Evolutionary conservation across 2,797 vertebrate species (phyloP).

Genomic region (Cossypha caffra): DNA sequence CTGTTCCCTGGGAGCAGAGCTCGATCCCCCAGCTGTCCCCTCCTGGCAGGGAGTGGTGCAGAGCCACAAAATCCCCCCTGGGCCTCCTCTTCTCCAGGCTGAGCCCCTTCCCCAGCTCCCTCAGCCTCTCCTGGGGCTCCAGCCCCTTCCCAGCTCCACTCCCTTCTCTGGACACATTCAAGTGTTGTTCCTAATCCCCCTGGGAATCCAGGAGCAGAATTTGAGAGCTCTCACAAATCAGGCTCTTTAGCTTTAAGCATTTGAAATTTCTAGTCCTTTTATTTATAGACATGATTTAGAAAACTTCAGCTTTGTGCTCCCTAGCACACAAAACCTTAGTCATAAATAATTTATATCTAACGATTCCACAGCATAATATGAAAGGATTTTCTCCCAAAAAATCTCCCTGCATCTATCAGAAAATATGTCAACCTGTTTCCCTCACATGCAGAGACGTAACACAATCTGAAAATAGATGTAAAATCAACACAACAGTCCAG

Average conservation of each 20-base stretch:
- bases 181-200: not conserved
- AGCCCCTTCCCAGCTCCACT: accelerated
- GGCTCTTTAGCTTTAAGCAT: not conserved
- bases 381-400: not conserved
- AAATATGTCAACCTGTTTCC: not conserved
- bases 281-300: not conserved
- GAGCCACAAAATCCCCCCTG: not conserved
- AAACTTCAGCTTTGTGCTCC: not conserved
- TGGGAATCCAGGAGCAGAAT: accelerated
- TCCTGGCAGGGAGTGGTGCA: not conserved
- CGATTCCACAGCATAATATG: not conserved
- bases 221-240: not conserved
- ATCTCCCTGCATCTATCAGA: not conserved
- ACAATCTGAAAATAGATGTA: not conserved
- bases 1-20: not conserved
- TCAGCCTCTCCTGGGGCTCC: accelerated
- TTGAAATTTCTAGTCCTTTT: not conserved
- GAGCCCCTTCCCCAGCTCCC: not conserved
- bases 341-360: not conserved
- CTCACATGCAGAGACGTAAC: not conserved
- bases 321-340: not conserved
- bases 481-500: not conserved
- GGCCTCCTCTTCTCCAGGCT: not conserved
- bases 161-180: not conserved
- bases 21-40: accelerated